Percentiles rank a stretch among this genome's conserved stretches.
phyloP scores from a whole-genome alignment of 2,888 invertebrate genomes.

The Rambutsinella grinnellia region DNA sequence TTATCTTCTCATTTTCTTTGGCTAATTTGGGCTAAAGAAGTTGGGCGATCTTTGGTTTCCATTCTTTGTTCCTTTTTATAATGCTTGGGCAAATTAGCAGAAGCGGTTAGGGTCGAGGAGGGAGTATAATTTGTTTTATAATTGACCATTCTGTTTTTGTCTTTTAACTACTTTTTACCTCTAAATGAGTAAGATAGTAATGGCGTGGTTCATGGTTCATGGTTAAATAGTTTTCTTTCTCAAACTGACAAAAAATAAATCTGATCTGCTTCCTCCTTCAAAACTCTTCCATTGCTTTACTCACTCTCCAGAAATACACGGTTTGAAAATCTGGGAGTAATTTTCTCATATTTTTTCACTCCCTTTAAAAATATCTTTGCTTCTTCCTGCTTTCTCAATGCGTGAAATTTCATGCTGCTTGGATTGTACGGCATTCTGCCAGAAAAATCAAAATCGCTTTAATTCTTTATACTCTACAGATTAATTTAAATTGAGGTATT shows the following conservation, averaged over 20 bases:
- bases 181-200: background rate
- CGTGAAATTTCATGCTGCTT: conserved; percentile 11
- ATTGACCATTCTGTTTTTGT: conserved; percentile 17
- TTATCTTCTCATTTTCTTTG: background rate
- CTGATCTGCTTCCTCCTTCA: background rate
- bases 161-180: background rate
- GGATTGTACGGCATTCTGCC: conserved; percentile 4
- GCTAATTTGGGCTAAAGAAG: background rate
- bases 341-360: background rate
- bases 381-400: conserved; percentile 1
- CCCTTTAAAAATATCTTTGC: background rate
- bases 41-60: background rate
- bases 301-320: background rate
- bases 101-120: background rate
- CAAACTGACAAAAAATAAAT: background rate
- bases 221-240: background rate
- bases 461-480: background rate
- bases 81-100: conserved; percentile 32
- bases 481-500: conserved; percentile 1
- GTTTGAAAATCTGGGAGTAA: background rate
- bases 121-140: conserved; percentile 5
- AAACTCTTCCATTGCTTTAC: background rate
- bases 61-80: conserved; percentile 12
- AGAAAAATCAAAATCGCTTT: background rate
- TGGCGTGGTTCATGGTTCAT: background rate